These are phyloP conservation scores for Asarcornis scutulata DNA, from an alignment of 2,113 vertebrate species.

Conservation along the genomic window DNA sequence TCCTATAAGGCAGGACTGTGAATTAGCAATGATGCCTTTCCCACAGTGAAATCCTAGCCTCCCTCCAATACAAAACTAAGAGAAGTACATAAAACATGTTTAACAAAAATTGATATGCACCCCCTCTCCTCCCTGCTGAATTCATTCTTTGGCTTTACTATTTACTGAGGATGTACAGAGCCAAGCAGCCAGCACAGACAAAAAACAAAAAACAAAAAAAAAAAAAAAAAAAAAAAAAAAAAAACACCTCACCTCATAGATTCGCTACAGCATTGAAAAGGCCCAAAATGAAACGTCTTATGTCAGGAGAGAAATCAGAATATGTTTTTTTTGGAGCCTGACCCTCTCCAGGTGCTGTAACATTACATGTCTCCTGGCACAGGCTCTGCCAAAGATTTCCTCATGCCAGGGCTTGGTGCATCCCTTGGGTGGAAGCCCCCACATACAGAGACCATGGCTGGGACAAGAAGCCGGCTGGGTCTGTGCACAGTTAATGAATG, in stretches of 20 bases:
- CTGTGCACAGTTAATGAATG: not conserved
- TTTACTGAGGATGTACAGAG: not conserved
- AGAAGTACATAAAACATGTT: not conserved
- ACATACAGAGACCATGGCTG: rapidly evolving
- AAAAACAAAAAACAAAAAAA: too few species aligned
- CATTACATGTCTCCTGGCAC: not conserved
- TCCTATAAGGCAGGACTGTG: not conserved
- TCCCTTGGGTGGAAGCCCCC: not conserved
- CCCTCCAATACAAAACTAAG: not conserved
- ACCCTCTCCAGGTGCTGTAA: not conserved
- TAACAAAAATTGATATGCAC: not conserved
- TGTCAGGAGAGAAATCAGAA: not conserved
- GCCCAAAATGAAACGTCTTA: not conserved
- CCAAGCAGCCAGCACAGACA: not conserved
- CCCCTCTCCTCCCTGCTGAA: not conserved
- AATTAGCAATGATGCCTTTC: not conserved
- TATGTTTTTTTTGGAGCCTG: not conserved
- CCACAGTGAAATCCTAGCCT: not conserved
- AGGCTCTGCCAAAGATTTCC: not conserved
- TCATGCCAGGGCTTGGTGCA: not conserved
- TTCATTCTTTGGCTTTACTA: rapidly evolving
- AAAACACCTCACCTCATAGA: rapidly evolving
- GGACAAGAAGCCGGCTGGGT: not conserved
- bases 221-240: not conserved
- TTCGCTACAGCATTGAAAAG: rapidly evolving